Base-by-base conservation (phyloP, 1,140 invertebrate species). In the Drosophila kepulauana region DNA sequence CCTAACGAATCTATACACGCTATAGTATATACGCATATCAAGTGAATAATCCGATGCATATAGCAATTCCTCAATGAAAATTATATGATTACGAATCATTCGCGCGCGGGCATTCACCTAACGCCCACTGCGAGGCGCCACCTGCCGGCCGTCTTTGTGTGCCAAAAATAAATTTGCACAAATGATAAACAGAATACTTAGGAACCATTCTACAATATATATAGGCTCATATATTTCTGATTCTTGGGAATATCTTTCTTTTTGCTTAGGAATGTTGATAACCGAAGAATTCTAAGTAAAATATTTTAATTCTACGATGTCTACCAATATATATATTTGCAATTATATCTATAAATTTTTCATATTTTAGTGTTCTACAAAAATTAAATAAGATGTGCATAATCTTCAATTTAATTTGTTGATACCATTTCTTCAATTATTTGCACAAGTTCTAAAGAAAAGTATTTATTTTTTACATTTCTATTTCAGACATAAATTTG, bases 81-180 rank as follows among this genome's bases (percentile, higher is more conserved):
- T 75, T 30, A 56, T 62, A 16, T 20, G 30, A 59, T 54, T 54
- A 41, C 25, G 67, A 43, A 61, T 69, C 38, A 52, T 56, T 58
- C 10, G 13, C 10, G n/a, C 33, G 8, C 11, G 65, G 65, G 16
- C 71, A 69, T 75, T 75, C 73, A 71, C 35, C 67, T 75, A 51
- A 43, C 72, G 52, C 51, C 66, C 66, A 64, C 45, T 1, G 5
- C 7, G n/a, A 25, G 54, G 52, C 67, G 73, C 67, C 72, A 75
- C 66, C 72, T 75, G 66, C 8, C 66, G 48, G 49, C 54, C n/a
- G 66, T n/a, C 25, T 52, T 28, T 54, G 41, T 57, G 33, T 41
- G 25, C 25, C 45, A 65, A 43, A 52, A 57, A 49, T 57, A 65
- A 5, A 11, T 28, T 43, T 64, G 41, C 46, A 5, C 43, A 57